Percentiles rank a stretch among this genome's conserved stretches.
phyloP scores from a whole-genome alignment of 1,140 invertebrate genomes.

The Musca domestica region DNA sequence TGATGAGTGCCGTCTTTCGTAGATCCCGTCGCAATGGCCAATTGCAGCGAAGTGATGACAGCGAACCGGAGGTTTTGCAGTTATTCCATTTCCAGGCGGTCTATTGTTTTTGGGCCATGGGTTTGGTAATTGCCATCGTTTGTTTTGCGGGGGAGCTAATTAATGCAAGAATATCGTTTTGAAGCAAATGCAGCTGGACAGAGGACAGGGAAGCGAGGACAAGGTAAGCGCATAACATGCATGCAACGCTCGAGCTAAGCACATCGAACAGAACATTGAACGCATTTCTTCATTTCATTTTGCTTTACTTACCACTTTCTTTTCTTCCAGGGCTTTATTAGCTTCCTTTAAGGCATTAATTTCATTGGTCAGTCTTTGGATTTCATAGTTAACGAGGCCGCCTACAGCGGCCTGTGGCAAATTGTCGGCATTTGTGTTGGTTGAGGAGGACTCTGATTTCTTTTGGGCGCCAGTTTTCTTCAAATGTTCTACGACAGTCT shows the following conservation, averaged over 20 bases:
- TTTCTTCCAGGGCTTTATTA: slow-evolving; percentile 49
- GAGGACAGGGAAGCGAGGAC: neutral
- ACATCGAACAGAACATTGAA: neutral
- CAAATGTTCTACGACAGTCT: slow-evolving; percentile 39
- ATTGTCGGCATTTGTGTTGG: slow-evolving; percentile 22
- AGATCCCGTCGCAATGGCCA: slow-evolving; percentile 32
- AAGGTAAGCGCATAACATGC: neutral
- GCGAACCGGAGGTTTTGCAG: slow-evolving; percentile 40
- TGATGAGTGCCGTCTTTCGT: slow-evolving; percentile 44
- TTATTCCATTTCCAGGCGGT: slow-evolving; percentile 44
- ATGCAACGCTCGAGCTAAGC: neutral
- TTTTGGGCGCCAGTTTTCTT: slow-evolving; percentile 34
- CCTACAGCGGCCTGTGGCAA: slow-evolving; percentile 36
- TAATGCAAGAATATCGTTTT: neutral
- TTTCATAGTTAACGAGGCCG: slow-evolving; percentile 46
- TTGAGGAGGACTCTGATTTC: slow-evolving; percentile 1
- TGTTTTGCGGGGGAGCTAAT: slow-evolving; percentile 37
- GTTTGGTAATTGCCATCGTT: slow-evolving; percentile 31
- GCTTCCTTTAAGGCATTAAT: slow-evolving; percentile 48
- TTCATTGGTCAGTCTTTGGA: slow-evolving; percentile 53
- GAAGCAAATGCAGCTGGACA: neutral
- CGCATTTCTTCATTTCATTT: neutral
- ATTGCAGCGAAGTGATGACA: slow-evolving; percentile 24
- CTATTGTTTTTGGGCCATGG: slow-evolving; percentile 40
- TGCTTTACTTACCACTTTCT: slow-evolving; percentile 42